Evolutionary conservation across 1,140 invertebrate species (phyloP).

Genomic region (Scaptomyza montana): DNA sequence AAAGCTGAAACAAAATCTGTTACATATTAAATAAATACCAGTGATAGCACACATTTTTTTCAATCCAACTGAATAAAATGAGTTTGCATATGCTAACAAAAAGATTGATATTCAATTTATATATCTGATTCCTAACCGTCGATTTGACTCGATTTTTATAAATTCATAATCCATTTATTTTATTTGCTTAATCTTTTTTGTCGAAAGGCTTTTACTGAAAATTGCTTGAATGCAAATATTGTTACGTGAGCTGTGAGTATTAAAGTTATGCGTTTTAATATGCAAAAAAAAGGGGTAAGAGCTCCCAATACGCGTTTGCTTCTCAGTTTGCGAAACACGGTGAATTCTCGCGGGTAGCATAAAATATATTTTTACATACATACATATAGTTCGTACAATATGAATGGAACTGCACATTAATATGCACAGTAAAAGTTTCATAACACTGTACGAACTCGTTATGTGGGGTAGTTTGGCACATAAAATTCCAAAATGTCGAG

Average conservation of each 20-base stretch:
- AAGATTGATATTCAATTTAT: slow-evolving; percentile 20
- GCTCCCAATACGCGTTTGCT: slow-evolving; percentile 13
- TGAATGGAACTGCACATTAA: slow-evolving; percentile 71
- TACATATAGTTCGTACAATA: slow-evolving; percentile 45
- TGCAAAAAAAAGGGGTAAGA: slow-evolving; percentile 10
- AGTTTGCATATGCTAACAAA: neutral
- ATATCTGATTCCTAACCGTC: slow-evolving; percentile 16
- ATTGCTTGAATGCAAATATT: slow-evolving; percentile 62
- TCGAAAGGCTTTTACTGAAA: slow-evolving; percentile 56
- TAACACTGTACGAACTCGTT: slow-evolving; percentile 22
- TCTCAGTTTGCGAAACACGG: slow-evolving; percentile 34
- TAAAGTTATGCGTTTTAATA: slow-evolving; percentile 60
- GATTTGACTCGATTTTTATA: slow-evolving; percentile 61
- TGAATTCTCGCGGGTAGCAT: slow-evolving; percentile 67
- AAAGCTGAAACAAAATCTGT: neutral
- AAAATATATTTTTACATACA: slow-evolving; percentile 69
- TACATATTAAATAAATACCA: slow-evolving; percentile 15
- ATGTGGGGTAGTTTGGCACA: neutral
- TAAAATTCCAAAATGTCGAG: slow-evolving; percentile 12
- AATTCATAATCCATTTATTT: slow-evolving; percentile 48
- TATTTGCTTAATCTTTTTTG: slow-evolving; percentile 21
- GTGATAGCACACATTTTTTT: neutral
- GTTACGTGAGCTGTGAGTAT: slow-evolving; percentile 37
- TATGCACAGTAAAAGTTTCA: slow-evolving; percentile 63
- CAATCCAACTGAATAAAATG: slow-evolving; percentile 8